Evolutionary conservation across 2,113 vertebrate species (phyloP).

Genomic region (Salvelinus namaycush): DNA sequence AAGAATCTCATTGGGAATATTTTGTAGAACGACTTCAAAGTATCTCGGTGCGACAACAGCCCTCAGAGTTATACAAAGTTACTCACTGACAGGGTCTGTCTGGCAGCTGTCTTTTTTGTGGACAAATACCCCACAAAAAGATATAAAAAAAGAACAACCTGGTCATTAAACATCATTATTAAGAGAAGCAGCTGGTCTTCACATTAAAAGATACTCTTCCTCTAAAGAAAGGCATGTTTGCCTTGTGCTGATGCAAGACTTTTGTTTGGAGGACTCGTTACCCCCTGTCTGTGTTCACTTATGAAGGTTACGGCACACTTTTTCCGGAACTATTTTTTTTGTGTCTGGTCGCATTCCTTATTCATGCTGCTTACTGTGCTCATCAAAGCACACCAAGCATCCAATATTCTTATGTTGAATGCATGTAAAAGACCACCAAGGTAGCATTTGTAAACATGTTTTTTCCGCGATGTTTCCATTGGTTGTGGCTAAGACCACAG

Average conservation of each 20-base stretch:
- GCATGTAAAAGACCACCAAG: no score
- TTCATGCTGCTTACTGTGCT: no score
- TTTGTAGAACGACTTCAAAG: constrained; percentile 15
- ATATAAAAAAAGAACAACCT: constrained; percentile 2
- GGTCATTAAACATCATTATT: constrained; percentile 38
- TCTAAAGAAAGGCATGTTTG: constrained; percentile 7
- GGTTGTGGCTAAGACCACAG: no score
- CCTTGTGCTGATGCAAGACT: constrained; percentile 26
- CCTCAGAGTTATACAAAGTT: neutral
- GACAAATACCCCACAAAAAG: neutral
- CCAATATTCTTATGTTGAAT: no score
- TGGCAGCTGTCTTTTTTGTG: constrained; percentile 29
- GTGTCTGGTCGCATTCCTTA: neutral
- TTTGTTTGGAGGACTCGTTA: neutral
- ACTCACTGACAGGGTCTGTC: neutral
- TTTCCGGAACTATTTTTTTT: neutral
- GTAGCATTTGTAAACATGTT: no score
- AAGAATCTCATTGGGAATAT: neutral
- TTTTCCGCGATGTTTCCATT: no score
- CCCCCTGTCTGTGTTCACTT: neutral
- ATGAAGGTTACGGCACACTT: neutral
- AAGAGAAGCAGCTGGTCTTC: constrained; percentile 35
- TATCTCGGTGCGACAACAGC: neutral
- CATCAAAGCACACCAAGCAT: no score
- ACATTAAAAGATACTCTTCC: constrained; percentile 23